These are phyloP conservation scores for Chaetoderma sp. DNA, from an alignment of 2,888 invertebrate genomes.

Conservation along the genomic window DNA sequence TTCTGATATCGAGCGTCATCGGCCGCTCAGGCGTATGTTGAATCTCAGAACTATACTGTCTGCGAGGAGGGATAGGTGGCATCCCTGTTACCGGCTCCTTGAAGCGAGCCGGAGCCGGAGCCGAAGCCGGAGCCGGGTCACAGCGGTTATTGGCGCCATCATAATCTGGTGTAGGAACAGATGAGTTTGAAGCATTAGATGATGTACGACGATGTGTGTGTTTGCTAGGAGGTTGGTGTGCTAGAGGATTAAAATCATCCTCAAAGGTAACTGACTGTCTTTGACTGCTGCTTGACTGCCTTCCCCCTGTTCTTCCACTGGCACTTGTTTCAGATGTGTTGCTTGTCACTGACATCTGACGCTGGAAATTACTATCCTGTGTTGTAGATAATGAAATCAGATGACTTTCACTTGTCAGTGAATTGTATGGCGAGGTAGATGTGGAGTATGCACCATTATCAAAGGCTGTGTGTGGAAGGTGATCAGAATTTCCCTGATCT, in stretches of 20 bases:
- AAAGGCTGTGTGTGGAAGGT: slow-evolving; percentile 6
- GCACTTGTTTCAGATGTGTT: slow-evolving; percentile 62
- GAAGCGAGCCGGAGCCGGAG: not conserved
- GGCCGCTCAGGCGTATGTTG: slow-evolving; percentile 77
- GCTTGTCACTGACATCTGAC: slow-evolving; percentile 56
- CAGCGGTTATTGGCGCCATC: slow-evolving; percentile 22
- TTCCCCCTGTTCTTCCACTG: slow-evolving; percentile 54
- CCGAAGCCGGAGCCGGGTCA: not conserved
- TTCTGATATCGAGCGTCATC: slow-evolving; percentile 74
- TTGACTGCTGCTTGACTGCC: slow-evolving; percentile 47
- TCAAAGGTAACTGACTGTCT: slow-evolving; percentile 66
- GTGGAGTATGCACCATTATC: slow-evolving; percentile 7
- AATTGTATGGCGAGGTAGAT: slow-evolving; percentile 33
- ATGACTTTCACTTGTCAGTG: slow-evolving; percentile 20
- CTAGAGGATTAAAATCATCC: slow-evolving; percentile 55
- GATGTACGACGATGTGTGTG: slow-evolving; percentile 86
- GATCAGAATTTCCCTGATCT: slow-evolving; percentile 25
- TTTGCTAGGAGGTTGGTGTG: slow-evolving; percentile 52
- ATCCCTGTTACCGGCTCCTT: slow-evolving; percentile 7
- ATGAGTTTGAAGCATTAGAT: slow-evolving; percentile 80
- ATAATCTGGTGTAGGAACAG: slow-evolving; percentile 51
- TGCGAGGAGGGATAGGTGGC: slow-evolving; percentile 50
- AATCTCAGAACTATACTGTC: slow-evolving; percentile 55
- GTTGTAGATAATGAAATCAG: slow-evolving; percentile 31
- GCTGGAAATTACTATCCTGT: slow-evolving; percentile 32